Percentiles rank a stretch among this genome's conserved stretches.
Conservation (phyloP, 2,888 invertebrate genomes). For the Boloria selene region DNA sequence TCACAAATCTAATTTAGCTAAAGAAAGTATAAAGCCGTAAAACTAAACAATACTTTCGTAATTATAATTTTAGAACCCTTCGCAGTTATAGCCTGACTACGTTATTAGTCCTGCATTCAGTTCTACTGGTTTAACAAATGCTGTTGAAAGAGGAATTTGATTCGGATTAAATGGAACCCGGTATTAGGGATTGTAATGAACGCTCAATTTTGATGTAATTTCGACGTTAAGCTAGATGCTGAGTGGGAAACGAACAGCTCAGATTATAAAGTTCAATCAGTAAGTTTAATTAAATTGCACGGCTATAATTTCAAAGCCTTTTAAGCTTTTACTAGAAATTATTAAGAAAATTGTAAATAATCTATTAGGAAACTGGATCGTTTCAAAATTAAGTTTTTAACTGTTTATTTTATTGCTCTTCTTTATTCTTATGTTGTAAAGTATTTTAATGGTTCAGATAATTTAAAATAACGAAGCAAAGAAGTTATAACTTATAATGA, state of each 20-base stretch:
- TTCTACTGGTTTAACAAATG: conserved; percentile 19
- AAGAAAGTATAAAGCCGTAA: neutral
- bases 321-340: neutral
- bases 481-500: neutral
- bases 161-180: conserved; percentile 17
- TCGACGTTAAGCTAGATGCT: conserved; percentile 9
- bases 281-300: neutral
- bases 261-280: neutral
- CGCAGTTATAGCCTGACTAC: neutral
- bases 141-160: conserved; percentile 25
- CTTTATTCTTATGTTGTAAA: too few relatives aligned
- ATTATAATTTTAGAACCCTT: conserved; percentile 5
- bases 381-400: too few relatives aligned
- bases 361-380: too few relatives aligned
- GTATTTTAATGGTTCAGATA: neutral
- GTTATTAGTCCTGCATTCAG: conserved; percentile 15
- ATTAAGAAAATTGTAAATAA: too few relatives aligned
- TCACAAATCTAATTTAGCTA: too few relatives aligned
- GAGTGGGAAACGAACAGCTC: conserved; percentile 4
- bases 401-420: too few relatives aligned
- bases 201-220: conserved; percentile 27
- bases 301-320: neutral
- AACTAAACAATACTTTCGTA: too few relatives aligned
- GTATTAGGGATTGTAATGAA: conserved; percentile 35
- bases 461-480: neutral